These are phyloP conservation scores for Pleuronectes platessa DNA, from an alignment of 2,113 vertebrate species.

Conservation along the genomic window DNA sequence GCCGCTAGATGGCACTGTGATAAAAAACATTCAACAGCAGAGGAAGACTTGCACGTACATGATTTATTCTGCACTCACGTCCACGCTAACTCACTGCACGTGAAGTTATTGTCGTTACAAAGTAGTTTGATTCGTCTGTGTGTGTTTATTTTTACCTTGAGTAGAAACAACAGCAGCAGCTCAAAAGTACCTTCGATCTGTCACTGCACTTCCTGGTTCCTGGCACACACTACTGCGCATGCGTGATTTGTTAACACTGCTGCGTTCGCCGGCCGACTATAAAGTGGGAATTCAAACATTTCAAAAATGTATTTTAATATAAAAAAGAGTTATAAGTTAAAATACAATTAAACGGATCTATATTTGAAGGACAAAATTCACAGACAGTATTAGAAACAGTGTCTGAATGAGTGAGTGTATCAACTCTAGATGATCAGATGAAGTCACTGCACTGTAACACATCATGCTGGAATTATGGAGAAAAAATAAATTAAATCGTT, in stretches of 20 bases:
- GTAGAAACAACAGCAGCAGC: neutral
- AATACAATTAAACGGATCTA: no score
- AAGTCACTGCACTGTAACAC: neutral
- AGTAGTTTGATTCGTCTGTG: neutral
- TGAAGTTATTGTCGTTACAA: neutral
- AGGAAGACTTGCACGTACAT: no score
- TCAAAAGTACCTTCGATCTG: neutral
- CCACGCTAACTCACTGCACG: neutral
- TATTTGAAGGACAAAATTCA: no score
- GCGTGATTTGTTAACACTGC: neutral
- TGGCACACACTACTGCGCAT: conserved; percentile 9
- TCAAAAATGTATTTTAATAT: no score
- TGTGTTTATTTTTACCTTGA: conserved; percentile 2
- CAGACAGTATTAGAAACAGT: no score
- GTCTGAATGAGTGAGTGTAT: no score
- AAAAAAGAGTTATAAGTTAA: no score
- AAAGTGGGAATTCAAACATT: neutral
- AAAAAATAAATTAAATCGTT: no score
- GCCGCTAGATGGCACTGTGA: conserved; percentile 42
- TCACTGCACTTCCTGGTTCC: conserved; percentile 45
- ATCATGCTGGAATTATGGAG: no score
- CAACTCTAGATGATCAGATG: no score
- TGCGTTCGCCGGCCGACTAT: neutral
- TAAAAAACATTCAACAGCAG: neutral
- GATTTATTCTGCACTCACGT: neutral